Evolutionary conservation across 2,797 vertebrate species (phyloP).

Genomic region (Girardinus metallicus): DNA sequence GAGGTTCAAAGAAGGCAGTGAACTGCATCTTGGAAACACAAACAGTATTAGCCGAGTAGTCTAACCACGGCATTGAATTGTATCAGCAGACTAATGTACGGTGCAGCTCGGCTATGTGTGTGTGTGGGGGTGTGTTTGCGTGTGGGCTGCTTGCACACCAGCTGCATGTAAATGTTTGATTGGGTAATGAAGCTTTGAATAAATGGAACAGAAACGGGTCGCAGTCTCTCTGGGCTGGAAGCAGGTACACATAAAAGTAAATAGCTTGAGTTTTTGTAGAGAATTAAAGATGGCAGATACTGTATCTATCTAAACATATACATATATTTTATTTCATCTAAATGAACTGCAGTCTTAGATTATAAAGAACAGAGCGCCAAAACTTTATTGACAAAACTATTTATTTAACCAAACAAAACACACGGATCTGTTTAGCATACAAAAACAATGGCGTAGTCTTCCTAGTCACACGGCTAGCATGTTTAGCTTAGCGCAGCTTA

Average conservation of each 20-base stretch:
- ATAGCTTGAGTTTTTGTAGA: not conserved
- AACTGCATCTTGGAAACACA: conserved; percentile 51
- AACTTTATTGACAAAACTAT: no score
- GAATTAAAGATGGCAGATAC: conserved; percentile 1
- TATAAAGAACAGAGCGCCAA: no score
- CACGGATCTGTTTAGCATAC: no score
- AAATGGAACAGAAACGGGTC: conserved; percentile 60
- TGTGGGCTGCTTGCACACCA: conserved; percentile 20
- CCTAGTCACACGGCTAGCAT: no score
- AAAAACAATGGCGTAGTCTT: no score
- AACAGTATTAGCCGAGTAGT: conserved; percentile 34
- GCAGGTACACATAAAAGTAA: conserved; percentile 11
- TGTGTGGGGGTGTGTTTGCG: conserved; percentile 24
- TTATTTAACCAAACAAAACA: no score
- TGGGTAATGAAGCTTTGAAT: conserved; percentile 73
- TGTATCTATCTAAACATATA: not conserved
- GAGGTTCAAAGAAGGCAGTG: conserved; percentile 50
- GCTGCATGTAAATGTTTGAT: conserved; percentile 79
- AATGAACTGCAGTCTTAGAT: no score
- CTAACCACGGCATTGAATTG: conserved; percentile 26
- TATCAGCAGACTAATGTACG: conserved; percentile 54
- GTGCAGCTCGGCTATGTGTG: conserved; percentile 15
- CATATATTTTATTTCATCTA: no score
- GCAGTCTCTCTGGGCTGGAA: conserved; percentile 46
- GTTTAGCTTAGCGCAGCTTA: no score